These are phyloP conservation scores for Drosophila ogumai DNA, from an alignment of 1,140 invertebrate genomes.

Conservation along the genomic window DNA sequence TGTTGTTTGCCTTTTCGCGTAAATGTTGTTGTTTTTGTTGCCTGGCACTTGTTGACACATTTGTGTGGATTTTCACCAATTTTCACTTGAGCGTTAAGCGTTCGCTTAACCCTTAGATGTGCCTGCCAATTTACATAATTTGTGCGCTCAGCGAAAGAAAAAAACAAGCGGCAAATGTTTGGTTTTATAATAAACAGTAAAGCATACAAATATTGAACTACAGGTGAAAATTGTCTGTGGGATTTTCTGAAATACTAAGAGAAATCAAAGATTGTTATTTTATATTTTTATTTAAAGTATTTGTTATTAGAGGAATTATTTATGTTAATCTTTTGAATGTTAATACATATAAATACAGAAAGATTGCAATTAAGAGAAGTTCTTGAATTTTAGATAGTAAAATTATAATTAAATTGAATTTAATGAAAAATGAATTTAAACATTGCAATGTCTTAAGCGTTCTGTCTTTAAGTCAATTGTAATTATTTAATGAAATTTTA, in stretches of 20 bases:
- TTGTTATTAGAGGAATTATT: too few relatives aligned
- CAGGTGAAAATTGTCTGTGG: conserved; percentile 8
- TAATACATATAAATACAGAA: too few relatives aligned
- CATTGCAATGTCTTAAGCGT: too few relatives aligned
- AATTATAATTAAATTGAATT: not conserved
- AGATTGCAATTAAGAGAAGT: not conserved
- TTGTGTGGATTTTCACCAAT: conserved; percentile 77
- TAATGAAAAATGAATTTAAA: not conserved
- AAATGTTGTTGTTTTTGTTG: conserved; percentile 31
- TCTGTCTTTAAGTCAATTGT: not conserved
- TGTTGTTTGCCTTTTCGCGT: conserved; percentile 15
- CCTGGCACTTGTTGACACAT: conserved; percentile 76
- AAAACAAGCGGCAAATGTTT: conserved; percentile 24
- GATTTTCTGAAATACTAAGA: not conserved
- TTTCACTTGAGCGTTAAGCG: conserved; percentile 70
- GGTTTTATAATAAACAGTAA: conserved; percentile 45
- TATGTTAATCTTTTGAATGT: not conserved
- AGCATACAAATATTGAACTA: conserved; percentile 16
- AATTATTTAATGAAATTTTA: not conserved
- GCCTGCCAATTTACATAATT: conserved; percentile 36
- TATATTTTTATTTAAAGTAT: too few relatives aligned
- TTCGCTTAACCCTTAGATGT: conserved; percentile 46
- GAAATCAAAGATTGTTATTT: not conserved
- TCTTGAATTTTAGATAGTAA: not conserved
- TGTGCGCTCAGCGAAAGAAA: conserved; percentile 12